phyloP scores from a whole-genome alignment of 2,797 vertebrate genomes.

The Caiman crocodilus region DNA sequence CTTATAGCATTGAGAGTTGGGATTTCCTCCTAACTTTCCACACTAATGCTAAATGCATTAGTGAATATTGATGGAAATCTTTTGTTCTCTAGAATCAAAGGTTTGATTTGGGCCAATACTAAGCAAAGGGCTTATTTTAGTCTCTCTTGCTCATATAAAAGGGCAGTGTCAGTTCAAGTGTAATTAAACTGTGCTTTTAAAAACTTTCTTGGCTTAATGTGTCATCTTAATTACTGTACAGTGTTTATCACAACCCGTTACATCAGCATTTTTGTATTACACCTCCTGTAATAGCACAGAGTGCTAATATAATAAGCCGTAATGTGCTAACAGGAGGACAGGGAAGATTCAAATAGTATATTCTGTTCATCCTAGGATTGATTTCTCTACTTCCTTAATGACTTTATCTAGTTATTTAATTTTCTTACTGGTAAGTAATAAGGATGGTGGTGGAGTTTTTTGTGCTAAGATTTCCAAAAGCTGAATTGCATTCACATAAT shows the following conservation, averaged over 20 bases:
- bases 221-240: constrained; percentile 12
- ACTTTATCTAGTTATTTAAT: neutral
- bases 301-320: neutral
- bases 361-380: neutral
- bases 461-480: neutral
- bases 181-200: constrained; percentile 13
- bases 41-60: neutral
- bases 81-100: neutral
- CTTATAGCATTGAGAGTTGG: neutral
- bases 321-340: neutral
- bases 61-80: constrained; percentile 4
- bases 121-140: constrained; percentile 2
- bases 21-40: constrained; percentile 18
- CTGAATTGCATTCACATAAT: accelerated
- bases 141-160: neutral
- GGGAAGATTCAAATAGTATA: neutral
- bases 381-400: neutral
- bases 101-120: neutral
- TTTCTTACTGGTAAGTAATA: neutral
- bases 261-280: neutral
- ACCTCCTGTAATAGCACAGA: neutral
- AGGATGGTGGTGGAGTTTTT: constrained; percentile 11
- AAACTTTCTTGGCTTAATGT: neutral
- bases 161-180: neutral
- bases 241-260: neutral